Conservation (phyloP, 2,113 vertebrate species). For the Gadus macrocephalus region DNA sequence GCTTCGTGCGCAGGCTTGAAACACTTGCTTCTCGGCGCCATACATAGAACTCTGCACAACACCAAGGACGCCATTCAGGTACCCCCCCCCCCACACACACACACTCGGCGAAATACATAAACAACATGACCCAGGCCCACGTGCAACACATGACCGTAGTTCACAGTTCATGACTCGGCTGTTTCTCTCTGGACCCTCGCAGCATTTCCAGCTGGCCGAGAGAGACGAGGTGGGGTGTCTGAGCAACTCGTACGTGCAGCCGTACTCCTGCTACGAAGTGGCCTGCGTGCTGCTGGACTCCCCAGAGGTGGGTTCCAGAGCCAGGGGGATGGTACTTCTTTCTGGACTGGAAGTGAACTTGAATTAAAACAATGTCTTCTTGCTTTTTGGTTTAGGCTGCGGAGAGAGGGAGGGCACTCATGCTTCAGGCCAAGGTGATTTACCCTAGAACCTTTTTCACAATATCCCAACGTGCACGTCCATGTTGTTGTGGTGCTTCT, state of each 20-base stretch:
- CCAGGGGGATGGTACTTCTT: background rate
- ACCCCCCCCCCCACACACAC: background rate
- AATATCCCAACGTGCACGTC: background rate
- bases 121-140: background rate
- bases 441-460: background rate
- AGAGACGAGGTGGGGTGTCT: conserved; percentile 83
- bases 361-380: background rate
- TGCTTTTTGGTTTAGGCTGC: conserved; percentile 73
- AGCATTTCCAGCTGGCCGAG: conserved; percentile 86
- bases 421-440: conserved; percentile 92
- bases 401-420: conserved; percentile 78
- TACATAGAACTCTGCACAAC: conserved; percentile 87
- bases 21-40: conserved; percentile 90
- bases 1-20: conserved; percentile 77
- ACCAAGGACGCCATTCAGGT: conserved; percentile 88
- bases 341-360: conserved; percentile 8
- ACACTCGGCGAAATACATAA: background rate
- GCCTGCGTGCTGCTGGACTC: conserved; percentile 83
- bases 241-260: conserved; percentile 85
- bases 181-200: background rate
- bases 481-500: background rate
- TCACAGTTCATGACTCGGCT: background rate
- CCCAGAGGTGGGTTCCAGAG: conserved; percentile 76
- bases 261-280: conserved; percentile 91
- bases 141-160: background rate